phyloP scores from a whole-genome alignment of 2,888 invertebrate species.

The Helobdella robusta region DNA sequence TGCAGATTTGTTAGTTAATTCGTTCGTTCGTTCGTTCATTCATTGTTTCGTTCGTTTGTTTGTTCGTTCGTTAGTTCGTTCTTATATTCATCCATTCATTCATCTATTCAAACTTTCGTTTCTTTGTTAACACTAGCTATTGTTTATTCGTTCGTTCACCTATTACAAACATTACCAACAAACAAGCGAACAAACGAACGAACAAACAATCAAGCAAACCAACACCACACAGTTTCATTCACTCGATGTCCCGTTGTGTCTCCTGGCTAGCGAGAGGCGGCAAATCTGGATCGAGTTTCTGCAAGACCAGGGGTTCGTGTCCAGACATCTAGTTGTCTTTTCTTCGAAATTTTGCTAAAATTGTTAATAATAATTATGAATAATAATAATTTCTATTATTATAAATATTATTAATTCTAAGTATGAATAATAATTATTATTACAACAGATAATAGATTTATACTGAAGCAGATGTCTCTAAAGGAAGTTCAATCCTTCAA shows the following conservation, averaged over 20 bases:
- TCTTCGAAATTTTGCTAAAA: no score
- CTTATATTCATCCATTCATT: not conserved
- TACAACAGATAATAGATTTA: constrained; percentile 69
- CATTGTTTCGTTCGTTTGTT: not conserved
- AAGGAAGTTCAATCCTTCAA: constrained; percentile 83
- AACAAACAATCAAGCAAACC: no score
- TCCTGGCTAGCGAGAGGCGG: constrained; percentile 70
- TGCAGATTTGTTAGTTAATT: constrained; percentile 53
- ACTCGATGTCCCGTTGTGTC: constrained; percentile 46
- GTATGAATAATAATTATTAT: not conserved
- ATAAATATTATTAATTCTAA: no score
- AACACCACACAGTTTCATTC: constrained; percentile 43
- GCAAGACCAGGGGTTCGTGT: constrained; percentile 68
- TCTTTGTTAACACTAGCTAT: no score
- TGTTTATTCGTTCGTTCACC: no score
- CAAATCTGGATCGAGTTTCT: constrained; percentile 91
- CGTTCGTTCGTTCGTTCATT: constrained; percentile 3
- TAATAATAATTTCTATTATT: no score
- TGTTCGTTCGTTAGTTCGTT: not conserved
- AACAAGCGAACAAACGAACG: no score
- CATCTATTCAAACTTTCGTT: no score
- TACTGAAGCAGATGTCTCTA: constrained; percentile 86
- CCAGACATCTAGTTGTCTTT: no score
- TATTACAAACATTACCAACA: no score
- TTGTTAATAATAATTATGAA: no score